These are phyloP conservation scores for Rhizomys pruinosus DNA, from an alignment of 2,113 vertebrate genomes.

Conservation along the genomic window DNA sequence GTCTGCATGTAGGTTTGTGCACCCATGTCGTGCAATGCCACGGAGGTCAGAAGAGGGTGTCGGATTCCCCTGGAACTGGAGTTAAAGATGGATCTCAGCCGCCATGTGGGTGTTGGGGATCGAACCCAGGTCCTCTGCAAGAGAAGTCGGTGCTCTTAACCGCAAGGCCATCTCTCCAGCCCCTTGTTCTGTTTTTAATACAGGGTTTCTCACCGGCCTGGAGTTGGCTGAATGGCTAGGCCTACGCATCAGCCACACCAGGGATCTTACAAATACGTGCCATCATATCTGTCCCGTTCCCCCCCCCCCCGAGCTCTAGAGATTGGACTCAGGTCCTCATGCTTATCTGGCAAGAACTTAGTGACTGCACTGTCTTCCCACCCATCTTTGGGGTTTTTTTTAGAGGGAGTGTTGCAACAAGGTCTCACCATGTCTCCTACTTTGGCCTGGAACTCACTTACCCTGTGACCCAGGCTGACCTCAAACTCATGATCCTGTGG, in stretches of 20 bases:
- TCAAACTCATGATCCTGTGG: neutral
- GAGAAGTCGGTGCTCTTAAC: too few species aligned
- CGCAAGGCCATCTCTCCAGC: too few species aligned
- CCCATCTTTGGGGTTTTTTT: neutral
- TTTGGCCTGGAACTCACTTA: neutral
- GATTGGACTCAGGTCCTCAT: neutral
- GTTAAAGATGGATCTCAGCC: too few species aligned
- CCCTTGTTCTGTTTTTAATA: neutral
- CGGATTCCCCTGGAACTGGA: too few species aligned
- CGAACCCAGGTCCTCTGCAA: too few species aligned
- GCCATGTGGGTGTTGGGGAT: too few species aligned
- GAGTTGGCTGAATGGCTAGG: neutral
- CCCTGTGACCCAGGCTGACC: neutral
- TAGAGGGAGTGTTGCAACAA: too few species aligned
- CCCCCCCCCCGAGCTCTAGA: neutral
- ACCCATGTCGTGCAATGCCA: too few species aligned
- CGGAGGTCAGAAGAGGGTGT: too few species aligned
- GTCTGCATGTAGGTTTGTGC: too few species aligned
- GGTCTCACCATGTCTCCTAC: neutral
- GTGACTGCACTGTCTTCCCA: neutral
- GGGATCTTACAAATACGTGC: neutral
- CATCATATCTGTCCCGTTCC: neutral
- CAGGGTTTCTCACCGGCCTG: neutral
- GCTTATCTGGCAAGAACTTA: neutral
- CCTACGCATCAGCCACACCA: neutral